A percentile compares a stretch with the other conserved stretches of the same genome.
Evolutionary conservation across 2,797 vertebrate genomes (phyloP).

Genomic region (Channallabes apus): DNA sequence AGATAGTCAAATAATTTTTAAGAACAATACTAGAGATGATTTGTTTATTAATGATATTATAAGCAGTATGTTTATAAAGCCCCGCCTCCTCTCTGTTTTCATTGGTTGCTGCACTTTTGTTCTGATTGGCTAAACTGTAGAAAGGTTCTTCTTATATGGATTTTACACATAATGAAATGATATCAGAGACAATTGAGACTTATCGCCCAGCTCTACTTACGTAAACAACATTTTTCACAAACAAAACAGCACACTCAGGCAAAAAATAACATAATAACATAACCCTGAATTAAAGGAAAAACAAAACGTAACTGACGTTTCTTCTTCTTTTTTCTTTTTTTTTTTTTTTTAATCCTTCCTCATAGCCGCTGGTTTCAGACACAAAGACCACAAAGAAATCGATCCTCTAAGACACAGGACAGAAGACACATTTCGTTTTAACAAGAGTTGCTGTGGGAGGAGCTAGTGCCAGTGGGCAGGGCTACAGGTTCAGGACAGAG

Average conservation of each 20-base stretch:
- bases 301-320: not conserved
- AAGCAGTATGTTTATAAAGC: not conserved
- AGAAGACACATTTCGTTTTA: conserved; percentile 67
- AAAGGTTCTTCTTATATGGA: not conserved
- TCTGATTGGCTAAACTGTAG: conserved; percentile 1
- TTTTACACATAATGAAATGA: too few relatives aligned
- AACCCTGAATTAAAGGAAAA: not conserved
- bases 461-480: conserved; percentile 38
- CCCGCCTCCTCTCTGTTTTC: conserved; percentile 5
- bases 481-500: conserved; percentile 15
- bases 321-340: too few relatives aligned
- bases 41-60: not conserved
- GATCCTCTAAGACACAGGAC: conserved; percentile 70
- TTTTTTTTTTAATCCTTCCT: not conserved
- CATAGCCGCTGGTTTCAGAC: conserved; percentile 57
- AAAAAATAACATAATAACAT: not conserved
- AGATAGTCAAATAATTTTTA: not conserved
- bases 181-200: not conserved
- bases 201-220: conserved; percentile 14
- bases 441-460: conserved; percentile 57
- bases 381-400: conserved; percentile 69
- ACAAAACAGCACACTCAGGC: not conserved
- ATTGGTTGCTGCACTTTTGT: conserved; percentile 4
- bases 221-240: not conserved
- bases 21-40: not conserved